Conservation (phyloP, 2,888 invertebrate species). For the Conchocele bisecta region DNA sequence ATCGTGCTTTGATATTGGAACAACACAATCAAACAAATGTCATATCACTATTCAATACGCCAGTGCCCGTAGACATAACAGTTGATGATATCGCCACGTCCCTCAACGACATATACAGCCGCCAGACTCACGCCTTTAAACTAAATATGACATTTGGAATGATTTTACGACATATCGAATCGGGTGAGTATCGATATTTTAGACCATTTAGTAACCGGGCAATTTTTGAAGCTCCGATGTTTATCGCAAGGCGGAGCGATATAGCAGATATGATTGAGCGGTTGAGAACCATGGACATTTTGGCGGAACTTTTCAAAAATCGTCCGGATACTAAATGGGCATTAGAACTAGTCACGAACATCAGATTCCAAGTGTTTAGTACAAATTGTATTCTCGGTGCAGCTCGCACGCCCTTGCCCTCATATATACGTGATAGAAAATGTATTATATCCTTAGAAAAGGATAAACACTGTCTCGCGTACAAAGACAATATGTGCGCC, state of each 20-base stretch:
- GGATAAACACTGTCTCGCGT: conserved; percentile 13
- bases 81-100: conserved; percentile 9
- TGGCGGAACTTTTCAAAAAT: conserved; percentile 26
- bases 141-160: conserved; percentile 25
- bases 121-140: conserved; percentile 35
- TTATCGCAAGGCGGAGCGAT: conserved; percentile 20
- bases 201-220: conserved; percentile 18
- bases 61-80: conserved; percentile 22
- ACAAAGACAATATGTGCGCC: conserved; percentile 28
- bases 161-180: conserved; percentile 28
- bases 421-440: conserved; percentile 3
- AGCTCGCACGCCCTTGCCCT: no score
- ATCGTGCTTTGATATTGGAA: no score
- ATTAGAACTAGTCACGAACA: neutral
- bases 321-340: conserved; percentile 18
- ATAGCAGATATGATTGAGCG: conserved; percentile 11
- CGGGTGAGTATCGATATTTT: conserved; percentile 17
- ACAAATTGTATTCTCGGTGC: conserved; percentile 11
- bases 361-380: neutral
- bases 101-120: conserved; percentile 22
- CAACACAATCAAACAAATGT: no score
- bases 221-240: conserved; percentile 13
- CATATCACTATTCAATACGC: conserved; percentile 22
- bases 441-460: conserved; percentile 19
- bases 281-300: conserved; percentile 11